Conservation (phyloP, 1,140 invertebrate species). For the Fopius arisanus region DNA sequence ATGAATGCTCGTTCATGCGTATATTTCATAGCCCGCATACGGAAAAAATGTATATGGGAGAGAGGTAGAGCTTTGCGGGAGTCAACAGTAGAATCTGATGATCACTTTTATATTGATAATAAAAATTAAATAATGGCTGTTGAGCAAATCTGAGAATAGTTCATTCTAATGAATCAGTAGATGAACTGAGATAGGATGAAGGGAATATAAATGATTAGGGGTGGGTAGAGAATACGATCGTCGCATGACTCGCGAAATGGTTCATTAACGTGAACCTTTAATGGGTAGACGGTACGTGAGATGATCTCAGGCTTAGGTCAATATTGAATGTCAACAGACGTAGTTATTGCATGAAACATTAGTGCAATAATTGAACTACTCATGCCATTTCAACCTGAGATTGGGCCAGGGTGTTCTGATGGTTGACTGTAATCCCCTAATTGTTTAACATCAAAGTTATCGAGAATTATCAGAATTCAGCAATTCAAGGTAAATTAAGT, state of each 20-base stretch:
- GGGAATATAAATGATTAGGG: neutral
- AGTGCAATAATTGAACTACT: neutral
- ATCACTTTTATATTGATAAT: neutral
- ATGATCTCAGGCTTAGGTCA: constrained; percentile 10
- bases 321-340: constrained; percentile 1
- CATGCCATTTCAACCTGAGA: neutral
- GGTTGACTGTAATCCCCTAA: neutral
- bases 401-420: neutral
- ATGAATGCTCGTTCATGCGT: neutral
- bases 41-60: neutral
- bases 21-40: neutral
- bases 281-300: constrained; percentile 4
- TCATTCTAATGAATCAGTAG: too few relatives aligned
- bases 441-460: neutral
- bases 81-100: neutral
- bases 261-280: neutral
- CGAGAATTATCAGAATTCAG: neutral
- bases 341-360: constrained; percentile 9
- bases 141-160: neutral
- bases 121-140: neutral
- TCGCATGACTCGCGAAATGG: neutral
- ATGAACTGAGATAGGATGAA: neutral
- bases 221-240: neutral
- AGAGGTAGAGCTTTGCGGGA: neutral
- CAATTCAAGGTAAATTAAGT: neutral